These are phyloP conservation scores for Pseudorectes ferrugineus DNA, from an alignment of 2,113 vertebrate species.

Conservation along the genomic window DNA sequence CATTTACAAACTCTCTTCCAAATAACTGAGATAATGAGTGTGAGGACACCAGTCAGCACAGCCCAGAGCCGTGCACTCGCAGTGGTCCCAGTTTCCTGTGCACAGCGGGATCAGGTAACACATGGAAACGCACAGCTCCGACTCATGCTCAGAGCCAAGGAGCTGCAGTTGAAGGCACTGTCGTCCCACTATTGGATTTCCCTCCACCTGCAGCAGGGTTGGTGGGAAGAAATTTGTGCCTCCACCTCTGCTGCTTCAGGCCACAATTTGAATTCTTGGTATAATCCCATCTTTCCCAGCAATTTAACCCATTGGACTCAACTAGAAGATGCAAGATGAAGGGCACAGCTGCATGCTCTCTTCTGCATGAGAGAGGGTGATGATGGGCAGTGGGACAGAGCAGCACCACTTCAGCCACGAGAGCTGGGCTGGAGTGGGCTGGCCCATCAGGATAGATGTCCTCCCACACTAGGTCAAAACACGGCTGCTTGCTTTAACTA, in stretches of 20 bases:
- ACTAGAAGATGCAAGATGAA: not conserved
- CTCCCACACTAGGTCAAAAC: not conserved
- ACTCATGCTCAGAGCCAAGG: not conserved
- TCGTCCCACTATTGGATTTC: fast-evolving
- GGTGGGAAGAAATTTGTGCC: not conserved
- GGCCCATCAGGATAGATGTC: not conserved
- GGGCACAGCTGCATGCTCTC: not conserved
- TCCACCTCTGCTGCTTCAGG: not conserved
- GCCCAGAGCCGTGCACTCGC: not conserved
- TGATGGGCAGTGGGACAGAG: not conserved
- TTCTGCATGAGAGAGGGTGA: not conserved
- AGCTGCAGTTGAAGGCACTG: not conserved
- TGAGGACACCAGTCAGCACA: not conserved
- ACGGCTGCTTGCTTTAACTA: not conserved
- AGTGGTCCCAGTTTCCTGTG: not conserved
- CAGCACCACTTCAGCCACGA: not conserved
- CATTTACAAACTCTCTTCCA: not conserved
- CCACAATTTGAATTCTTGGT: not conserved
- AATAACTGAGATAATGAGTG: not conserved
- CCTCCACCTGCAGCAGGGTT: not conserved
- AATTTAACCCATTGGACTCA: not conserved
- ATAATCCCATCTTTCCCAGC: not conserved
- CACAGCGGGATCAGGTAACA: not conserved
- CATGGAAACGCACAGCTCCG: fast-evolving
- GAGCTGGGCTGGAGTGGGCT: not conserved